Conservation (phyloP, 2,113 vertebrate genomes). For the Scopus umbretta region DNA sequence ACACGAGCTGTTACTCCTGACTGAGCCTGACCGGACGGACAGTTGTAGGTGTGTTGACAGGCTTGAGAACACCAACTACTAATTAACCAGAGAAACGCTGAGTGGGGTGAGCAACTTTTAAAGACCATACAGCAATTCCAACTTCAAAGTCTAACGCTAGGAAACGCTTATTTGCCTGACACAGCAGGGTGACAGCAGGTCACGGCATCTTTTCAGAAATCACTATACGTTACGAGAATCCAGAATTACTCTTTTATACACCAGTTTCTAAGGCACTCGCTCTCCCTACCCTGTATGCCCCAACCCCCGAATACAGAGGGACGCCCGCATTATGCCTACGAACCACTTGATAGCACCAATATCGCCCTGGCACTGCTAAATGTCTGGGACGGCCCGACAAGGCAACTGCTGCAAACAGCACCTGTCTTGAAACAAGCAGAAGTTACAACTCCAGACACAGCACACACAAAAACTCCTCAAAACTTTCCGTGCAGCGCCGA, state of each 20-base stretch:
- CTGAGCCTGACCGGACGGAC: accelerated
- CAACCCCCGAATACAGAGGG: accelerated
- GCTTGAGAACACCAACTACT: background rate
- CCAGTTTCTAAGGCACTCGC: accelerated
- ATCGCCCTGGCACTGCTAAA: accelerated
- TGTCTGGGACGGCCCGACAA: accelerated
- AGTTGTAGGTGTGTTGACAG: background rate
- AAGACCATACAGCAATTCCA: too few species aligned
- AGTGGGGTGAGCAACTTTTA: too few species aligned
- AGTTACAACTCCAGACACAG: background rate
- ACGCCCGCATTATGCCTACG: accelerated
- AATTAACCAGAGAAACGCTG: background rate
- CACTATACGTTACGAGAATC: accelerated
- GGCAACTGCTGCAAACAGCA: background rate
- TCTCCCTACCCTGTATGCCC: background rate
- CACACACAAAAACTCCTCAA: background rate
- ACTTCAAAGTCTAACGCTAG: accelerated
- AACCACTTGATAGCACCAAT: background rate
- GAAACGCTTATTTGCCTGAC: accelerated
- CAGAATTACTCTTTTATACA: accelerated
- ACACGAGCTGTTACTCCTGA: accelerated
- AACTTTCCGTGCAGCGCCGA: accelerated
- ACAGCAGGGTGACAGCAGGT: background rate
- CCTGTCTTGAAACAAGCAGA: background rate
- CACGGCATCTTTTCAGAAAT: background rate